Base-by-base conservation (phyloP, 2,888 invertebrate genomes). In the Mythimna albipuncta region DNA sequence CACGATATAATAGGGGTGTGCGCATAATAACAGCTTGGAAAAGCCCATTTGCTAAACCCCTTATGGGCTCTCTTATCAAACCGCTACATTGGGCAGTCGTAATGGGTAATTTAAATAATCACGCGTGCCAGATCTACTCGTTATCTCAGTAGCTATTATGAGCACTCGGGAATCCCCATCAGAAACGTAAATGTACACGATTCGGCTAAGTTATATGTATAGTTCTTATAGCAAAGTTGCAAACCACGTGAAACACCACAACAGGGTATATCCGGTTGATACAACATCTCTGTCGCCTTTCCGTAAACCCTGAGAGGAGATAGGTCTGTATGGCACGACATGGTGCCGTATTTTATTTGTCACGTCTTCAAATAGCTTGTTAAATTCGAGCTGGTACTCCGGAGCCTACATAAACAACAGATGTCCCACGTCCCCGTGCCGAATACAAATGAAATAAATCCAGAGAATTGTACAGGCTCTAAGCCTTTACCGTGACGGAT, bases 371-470 rank as follows among this genome's bases (percentile, higher is more conserved):
- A 85, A 84, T 84, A 79, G 72, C 77, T 85, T 79, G 83, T 86
- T 85, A 87, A 88, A 89, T 86, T 88, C 85, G 84, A 82, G 86
- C 80, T 81, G 77, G 77, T 82, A 83, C 72, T 87, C 76, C 77
- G 77, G 79, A 88, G 82, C 85, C 84, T 81, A 79, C 85, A 85
- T 87, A 88, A 86, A 87, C 87, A 89, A 84, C 89, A 89, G 89
- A 90, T 89, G 91, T 86, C 87, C 91, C 87, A 88, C 79, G 90
- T 91, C 83, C 87, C 77, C 83, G 85, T 81, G 72, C 86, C 82
- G 91, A 90, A 92, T 92, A 89, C 90, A 90, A 92, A 93, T 91
- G 85, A 85, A 89, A 90, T 91, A 91, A 92, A 93, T 91, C 90
- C 87, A 85, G 79, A 78, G 81, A 86, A 88, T 88, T 84, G 87